These are phyloP conservation scores for Coracopsis vasa DNA, from an alignment of 2,113 vertebrate species.

Conservation along the genomic window DNA sequence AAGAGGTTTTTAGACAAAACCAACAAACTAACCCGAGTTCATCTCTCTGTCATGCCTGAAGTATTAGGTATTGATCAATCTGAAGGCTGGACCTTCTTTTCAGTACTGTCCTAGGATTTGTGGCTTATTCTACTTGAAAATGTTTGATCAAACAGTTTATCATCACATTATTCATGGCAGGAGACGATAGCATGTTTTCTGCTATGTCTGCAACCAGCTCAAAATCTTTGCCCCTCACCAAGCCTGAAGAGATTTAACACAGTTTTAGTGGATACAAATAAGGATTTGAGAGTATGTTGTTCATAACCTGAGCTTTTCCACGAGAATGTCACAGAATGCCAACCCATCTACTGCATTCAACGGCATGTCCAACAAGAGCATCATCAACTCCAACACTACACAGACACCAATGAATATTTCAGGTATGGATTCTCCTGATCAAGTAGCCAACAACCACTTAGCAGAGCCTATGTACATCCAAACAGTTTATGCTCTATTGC, in stretches of 20 bases:
- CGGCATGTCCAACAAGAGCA: background rate
- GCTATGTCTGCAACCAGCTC: background rate
- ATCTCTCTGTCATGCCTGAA: background rate
- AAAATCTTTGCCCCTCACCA: background rate
- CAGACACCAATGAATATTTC: background rate
- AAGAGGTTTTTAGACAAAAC: background rate
- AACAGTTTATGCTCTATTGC: background rate
- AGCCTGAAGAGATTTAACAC: background rate
- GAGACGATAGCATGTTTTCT: background rate
- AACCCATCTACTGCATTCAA: background rate
- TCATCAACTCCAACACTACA: background rate
- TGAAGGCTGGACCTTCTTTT: background rate
- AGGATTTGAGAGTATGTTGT: background rate
- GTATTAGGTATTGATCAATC: background rate
- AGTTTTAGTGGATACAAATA: background rate
- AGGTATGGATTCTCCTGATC: background rate
- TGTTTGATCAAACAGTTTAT: background rate
- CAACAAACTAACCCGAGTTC: background rate
- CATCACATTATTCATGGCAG: background rate
- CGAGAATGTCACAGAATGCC: background rate
- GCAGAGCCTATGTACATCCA: background rate
- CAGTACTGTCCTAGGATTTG: background rate
- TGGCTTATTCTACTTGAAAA: background rate
- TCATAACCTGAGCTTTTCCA: background rate
- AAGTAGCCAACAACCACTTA: background rate